These are phyloP conservation scores for Penaeus vannamei DNA, from an alignment of 1,140 invertebrate species.

Conservation along the genomic window DNA sequence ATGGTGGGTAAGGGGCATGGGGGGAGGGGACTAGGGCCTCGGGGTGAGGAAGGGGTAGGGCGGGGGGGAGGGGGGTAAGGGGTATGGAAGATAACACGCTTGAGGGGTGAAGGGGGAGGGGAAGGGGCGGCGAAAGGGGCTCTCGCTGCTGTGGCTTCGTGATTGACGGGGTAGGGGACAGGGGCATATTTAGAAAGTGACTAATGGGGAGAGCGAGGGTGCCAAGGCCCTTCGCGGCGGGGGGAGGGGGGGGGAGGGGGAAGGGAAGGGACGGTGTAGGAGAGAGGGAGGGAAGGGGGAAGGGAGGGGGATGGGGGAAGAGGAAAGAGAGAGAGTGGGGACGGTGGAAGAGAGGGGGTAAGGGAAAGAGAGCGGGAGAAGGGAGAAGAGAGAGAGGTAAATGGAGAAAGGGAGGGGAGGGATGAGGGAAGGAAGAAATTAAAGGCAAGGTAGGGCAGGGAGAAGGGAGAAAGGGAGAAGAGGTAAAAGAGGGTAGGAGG, in stretches of 20 bases:
- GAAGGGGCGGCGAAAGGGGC: neutral
- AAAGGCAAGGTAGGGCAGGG: neutral
- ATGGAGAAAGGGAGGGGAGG: neutral
- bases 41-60: neutral
- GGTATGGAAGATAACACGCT: neutral
- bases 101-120: neutral
- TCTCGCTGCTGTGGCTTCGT: no score
- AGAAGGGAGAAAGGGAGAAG: no score
- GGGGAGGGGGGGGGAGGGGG: neutral
- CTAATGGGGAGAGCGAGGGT: no score
- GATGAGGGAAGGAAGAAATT: no score
- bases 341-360: neutral
- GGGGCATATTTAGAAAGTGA: no score
- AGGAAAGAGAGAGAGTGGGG: neutral
- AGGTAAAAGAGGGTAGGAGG: no score
- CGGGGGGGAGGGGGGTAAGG: neutral
- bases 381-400: neutral
- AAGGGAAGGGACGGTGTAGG: no score
- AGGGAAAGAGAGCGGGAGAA: neutral
- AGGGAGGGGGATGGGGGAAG: constrained; percentile 2
- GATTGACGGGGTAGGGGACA: no score
- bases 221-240: no score
- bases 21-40: neutral
- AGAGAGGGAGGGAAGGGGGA: neutral
- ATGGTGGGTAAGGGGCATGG: neutral